These are phyloP conservation scores for Crypturellus tataupa DNA, from an alignment of 2,797 vertebrate species.

Conservation along the genomic window DNA sequence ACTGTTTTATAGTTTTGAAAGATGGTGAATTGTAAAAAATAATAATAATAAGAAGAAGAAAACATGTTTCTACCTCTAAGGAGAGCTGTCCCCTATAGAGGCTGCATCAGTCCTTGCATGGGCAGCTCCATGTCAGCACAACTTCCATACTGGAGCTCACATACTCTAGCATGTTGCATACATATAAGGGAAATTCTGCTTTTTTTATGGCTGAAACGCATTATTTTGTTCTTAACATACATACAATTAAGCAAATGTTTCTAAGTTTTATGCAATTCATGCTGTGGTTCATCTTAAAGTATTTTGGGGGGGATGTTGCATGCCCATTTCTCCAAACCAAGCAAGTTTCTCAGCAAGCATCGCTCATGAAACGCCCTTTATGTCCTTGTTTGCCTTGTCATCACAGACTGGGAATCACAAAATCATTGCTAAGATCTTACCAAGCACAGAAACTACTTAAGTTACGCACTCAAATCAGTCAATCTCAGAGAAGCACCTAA, in stretches of 20 bases:
- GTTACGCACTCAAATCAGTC: neutral
- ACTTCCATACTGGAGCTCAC: fast-evolving
- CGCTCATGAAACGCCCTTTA: neutral
- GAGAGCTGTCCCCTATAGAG: neutral
- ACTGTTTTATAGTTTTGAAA: neutral
- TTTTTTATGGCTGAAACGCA: neutral
- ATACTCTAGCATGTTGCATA: fast-evolving
- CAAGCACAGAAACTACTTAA: neutral
- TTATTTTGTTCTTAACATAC: neutral
- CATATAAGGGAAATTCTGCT: fast-evolving
- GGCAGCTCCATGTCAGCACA: fast-evolving
- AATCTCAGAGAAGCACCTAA: neutral
- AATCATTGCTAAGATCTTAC: neutral
- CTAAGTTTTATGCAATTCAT: neutral
- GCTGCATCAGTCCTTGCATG: neutral
- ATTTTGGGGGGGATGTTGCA: fast-evolving
- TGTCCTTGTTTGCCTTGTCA: neutral
- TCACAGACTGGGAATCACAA: neutral
- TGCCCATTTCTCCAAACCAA: neutral
- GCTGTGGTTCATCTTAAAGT: neutral
- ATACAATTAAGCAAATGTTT: neutral
- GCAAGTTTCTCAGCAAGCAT: neutral
- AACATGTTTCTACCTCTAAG: neutral
- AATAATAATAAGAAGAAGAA: neutral
- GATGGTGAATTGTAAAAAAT: neutral